Evolutionary conservation across 2,888 invertebrate species (phyloP).

Genomic region (Microplitis deprimator): DNA sequence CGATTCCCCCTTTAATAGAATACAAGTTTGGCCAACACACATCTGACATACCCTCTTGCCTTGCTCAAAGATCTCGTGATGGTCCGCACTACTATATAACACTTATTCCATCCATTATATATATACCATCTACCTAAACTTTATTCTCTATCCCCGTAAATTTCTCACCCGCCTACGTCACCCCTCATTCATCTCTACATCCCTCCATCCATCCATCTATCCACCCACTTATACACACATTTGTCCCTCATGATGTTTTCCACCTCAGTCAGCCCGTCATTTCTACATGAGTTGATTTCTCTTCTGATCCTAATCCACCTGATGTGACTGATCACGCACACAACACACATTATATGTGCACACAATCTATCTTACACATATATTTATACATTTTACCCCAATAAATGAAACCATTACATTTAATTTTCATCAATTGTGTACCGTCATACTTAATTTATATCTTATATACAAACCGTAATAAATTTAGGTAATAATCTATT

Average conservation of each 20-base stretch:
- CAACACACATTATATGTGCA: background rate
- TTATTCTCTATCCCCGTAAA: conserved; percentile 44
- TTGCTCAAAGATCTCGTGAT: conserved; percentile 16
- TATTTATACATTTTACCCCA: background rate
- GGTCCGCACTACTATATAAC: conserved; percentile 15
- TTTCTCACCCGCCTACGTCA: conserved; percentile 64
- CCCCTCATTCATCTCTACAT: conserved; percentile 60
- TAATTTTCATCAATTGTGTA: conserved; percentile 11
- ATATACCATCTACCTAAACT: conserved; percentile 63
- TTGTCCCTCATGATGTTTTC: conserved; percentile 1
- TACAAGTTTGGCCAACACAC: conserved; percentile 49
- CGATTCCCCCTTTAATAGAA: conserved; percentile 32
- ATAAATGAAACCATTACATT: background rate
- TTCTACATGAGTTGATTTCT: background rate
- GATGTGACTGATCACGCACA: background rate
- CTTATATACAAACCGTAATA: background rate
- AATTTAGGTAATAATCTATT: background rate
- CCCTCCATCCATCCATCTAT: conserved; percentile 13
- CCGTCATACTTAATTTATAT: background rate
- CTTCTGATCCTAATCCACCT: conserved; percentile 1
- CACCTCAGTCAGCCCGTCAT: background rate
- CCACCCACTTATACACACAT: background rate
- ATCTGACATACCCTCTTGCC: conserved; percentile 44
- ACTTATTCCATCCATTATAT: conserved; percentile 50
- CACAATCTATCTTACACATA: background rate